Percentiles rank a stretch among this genome's conserved stretches.
Conservation (phyloP, 2,797 vertebrate genomes). For the Mycteria americana region DNA sequence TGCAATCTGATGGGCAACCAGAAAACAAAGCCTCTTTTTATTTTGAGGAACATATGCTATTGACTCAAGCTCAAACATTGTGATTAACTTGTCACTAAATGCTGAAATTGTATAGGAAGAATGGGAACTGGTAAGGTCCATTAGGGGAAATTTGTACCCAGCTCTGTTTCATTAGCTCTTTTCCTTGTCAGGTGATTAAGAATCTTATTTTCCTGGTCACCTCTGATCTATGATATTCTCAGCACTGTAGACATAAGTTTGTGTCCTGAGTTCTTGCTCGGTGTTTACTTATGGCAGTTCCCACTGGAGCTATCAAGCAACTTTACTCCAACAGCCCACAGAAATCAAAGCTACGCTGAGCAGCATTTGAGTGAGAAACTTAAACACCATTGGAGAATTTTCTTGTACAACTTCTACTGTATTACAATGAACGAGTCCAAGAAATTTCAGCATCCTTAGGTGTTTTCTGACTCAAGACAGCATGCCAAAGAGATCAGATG, state of each 20-base stretch:
- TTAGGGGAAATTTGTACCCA: background rate
- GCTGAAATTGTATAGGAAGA: background rate
- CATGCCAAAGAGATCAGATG: background rate
- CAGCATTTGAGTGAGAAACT: background rate
- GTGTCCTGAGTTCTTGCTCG: background rate
- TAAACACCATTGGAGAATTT: background rate
- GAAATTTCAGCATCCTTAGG: background rate
- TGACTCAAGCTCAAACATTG: background rate
- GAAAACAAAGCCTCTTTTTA: background rate
- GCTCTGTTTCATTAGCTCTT: background rate
- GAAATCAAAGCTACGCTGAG: background rate
- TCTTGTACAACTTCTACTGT: background rate
- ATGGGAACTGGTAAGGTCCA: background rate
- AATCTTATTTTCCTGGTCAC: background rate
- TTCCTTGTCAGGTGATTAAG: background rate
- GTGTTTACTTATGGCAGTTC: background rate
- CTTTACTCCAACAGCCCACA: background rate
- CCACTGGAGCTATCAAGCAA: background rate
- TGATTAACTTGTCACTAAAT: background rate
- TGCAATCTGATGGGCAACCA: background rate
- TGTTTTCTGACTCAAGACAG: background rate
- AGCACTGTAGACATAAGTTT: background rate
- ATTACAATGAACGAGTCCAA: background rate
- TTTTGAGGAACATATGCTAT: background rate
- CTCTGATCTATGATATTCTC: background rate